phyloP scores from a whole-genome alignment of 2,888 invertebrate genomes.

The Pardosa pseudoannulata region DNA sequence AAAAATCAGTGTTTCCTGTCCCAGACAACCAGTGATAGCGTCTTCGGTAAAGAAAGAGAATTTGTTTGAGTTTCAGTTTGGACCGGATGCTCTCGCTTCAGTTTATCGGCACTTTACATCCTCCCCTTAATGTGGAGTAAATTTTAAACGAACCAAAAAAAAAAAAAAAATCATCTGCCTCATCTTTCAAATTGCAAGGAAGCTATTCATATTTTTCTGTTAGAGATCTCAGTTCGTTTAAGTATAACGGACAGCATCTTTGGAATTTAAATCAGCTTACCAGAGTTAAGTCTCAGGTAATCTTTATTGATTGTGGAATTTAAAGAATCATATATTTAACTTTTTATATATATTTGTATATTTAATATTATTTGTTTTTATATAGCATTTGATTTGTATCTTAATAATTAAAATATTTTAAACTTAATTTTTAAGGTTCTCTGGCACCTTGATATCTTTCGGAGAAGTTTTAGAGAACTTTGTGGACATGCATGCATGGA shows the following conservation, averaged over 20 bases:
- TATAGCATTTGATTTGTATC: not conserved
- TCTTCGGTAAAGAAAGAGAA: not conserved
- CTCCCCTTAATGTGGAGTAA: too few relatives aligned
- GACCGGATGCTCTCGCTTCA: not conserved
- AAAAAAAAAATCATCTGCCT: too few relatives aligned
- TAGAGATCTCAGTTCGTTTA: too few relatives aligned
- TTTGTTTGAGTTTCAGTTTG: not conserved
- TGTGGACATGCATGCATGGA: conserved; percentile 95
- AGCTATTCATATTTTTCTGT: too few relatives aligned
- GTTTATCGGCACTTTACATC: not conserved
- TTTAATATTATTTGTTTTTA: not conserved
- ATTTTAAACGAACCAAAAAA: too few relatives aligned
- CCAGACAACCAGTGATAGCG: not conserved
- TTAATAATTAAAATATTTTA: not conserved
- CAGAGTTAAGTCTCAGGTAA: too few relatives aligned
- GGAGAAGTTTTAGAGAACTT: conserved; percentile 93
- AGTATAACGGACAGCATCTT: too few relatives aligned
- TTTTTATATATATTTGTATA: too few relatives aligned
- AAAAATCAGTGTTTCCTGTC: not conserved
- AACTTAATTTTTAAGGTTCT: conserved; percentile 85
- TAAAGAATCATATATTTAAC: too few relatives aligned
- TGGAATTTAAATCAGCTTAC: too few relatives aligned
- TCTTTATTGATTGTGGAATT: too few relatives aligned
- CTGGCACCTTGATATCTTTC: conserved; percentile 98
- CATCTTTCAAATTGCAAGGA: too few relatives aligned